phyloP scores from a whole-genome alignment of 2,888 invertebrate genomes.

The Nomada lathburiana region DNA sequence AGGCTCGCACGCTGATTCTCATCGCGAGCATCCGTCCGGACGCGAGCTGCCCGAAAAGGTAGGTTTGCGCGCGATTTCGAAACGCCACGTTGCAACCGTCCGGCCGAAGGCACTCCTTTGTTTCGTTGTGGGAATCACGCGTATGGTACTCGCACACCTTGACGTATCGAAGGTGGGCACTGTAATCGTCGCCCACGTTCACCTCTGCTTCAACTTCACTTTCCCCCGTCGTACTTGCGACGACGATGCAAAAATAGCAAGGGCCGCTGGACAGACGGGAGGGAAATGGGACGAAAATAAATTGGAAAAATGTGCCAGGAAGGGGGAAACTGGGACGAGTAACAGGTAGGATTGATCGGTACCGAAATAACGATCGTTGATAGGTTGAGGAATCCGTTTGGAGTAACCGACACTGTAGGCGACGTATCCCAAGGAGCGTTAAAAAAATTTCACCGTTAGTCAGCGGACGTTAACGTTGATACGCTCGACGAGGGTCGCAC shows the following conservation, averaged over 20 bases:
- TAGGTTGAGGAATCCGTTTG: not conserved
- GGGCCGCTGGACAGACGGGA: constrained; percentile 2
- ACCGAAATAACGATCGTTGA: not conserved
- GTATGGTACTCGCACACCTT: constrained; percentile 16
- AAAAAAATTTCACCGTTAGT: constrained; percentile 7
- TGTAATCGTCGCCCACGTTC: not conserved
- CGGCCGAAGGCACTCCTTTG: constrained; percentile 37
- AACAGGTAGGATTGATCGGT: not conserved
- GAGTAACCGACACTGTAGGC: not conserved
- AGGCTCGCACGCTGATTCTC: constrained; percentile 41
- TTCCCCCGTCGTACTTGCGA: constrained; percentile 4
- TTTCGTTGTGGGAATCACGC: constrained; percentile 18
- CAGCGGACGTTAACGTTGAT: constrained; percentile 54
- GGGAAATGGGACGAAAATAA: constrained; percentile 26
- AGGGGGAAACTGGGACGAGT: not conserved
- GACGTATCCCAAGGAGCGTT: constrained; percentile 4
- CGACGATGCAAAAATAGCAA: constrained; percentile 31
- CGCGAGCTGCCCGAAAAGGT: constrained; percentile 5
- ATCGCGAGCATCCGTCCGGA: constrained; percentile 23
- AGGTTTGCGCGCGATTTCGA: constrained; percentile 55
- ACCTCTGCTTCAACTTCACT: constrained; percentile 6
- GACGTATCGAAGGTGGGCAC: not conserved
- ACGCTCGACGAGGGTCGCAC: constrained; percentile 83
- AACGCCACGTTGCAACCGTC: constrained; percentile 58
- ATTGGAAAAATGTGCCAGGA: constrained; percentile 1